Conservation (phyloP, 2,888 invertebrate genomes). For the Drosophila neutralis region DNA sequence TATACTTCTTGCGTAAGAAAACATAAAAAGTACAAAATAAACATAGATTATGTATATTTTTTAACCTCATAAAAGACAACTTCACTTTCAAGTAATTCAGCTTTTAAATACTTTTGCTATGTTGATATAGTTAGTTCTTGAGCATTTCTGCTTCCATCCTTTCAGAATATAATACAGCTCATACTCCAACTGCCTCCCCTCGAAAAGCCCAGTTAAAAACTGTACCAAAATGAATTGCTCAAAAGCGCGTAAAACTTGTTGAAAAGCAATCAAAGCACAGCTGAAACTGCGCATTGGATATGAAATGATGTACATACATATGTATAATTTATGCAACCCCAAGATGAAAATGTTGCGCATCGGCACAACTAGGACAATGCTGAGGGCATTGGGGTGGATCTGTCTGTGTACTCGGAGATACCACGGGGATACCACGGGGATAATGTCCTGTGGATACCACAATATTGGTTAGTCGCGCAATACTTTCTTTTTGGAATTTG, state of each 20-base stretch:
- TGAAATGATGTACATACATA: not conserved
- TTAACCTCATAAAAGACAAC: not conserved
- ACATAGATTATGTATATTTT: not conserved
- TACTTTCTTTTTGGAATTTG: constrained; percentile 24
- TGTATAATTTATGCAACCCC: constrained; percentile 73
- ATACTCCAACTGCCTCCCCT: not conserved
- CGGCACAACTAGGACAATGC: constrained; percentile 21
- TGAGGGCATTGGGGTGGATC: constrained; percentile 51
- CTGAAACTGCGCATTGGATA: constrained; percentile 62
- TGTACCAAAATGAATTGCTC: constrained; percentile 63
- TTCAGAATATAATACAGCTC: not conserved
- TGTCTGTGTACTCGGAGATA: constrained; percentile 23
- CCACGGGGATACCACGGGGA: not conserved
- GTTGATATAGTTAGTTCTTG: not conserved
- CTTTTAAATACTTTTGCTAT: not conserved
- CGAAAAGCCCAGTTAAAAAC: constrained; percentile 45
- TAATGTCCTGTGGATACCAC: constrained; percentile 52
- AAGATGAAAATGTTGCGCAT: constrained; percentile 37
- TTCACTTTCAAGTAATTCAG: not conserved
- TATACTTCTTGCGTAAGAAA: not conserved
- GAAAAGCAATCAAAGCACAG: constrained; percentile 58
- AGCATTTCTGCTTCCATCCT: not conserved
- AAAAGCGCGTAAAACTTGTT: constrained; percentile 70
- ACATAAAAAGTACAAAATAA: not conserved
- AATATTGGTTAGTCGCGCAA: constrained; percentile 42